These are phyloP conservation scores for Zapus hudsonius DNA, from an alignment of 2,113 vertebrate species.

Conservation along the genomic window DNA sequence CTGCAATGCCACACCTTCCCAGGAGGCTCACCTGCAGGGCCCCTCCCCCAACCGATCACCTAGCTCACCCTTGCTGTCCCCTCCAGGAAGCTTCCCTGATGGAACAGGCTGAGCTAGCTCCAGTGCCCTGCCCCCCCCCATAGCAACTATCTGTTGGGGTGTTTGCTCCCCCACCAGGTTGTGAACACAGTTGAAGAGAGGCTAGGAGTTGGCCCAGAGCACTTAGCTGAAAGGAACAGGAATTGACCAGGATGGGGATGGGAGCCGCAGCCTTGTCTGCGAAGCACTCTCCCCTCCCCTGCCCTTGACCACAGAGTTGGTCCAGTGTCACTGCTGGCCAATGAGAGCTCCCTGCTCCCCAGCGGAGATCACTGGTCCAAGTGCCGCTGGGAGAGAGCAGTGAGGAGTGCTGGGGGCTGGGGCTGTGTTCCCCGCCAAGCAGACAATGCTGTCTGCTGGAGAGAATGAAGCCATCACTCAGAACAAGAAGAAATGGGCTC, in stretches of 20 bases:
- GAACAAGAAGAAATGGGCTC: not conserved
- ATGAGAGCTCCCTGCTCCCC: not conserved
- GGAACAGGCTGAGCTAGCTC: not conserved
- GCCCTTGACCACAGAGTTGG: not conserved
- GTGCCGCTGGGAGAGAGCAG: too few relatives aligned
- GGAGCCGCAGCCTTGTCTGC: not conserved
- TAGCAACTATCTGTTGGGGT: not conserved
- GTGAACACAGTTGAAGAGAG: not conserved
- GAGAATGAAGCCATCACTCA: not conserved
- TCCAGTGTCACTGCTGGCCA: not conserved
- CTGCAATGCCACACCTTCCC: not conserved
- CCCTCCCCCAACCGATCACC: not conserved
- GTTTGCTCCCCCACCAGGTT: not conserved
- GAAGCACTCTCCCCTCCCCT: not conserved
- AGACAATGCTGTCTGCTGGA: not conserved
- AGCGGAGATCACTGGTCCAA: too few relatives aligned
- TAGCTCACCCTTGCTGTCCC: not conserved
- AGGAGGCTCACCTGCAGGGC: not conserved
- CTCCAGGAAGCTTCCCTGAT: not conserved
- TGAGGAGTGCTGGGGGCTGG: not conserved
- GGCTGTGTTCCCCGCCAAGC: not conserved
- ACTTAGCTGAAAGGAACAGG: not conserved
- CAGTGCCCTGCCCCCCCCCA: not conserved
- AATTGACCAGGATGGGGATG: accelerated
- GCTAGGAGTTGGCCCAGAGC: not conserved